phyloP scores from a whole-genome alignment of 2,888 invertebrate genomes.

The Candidula unifasciata region DNA sequence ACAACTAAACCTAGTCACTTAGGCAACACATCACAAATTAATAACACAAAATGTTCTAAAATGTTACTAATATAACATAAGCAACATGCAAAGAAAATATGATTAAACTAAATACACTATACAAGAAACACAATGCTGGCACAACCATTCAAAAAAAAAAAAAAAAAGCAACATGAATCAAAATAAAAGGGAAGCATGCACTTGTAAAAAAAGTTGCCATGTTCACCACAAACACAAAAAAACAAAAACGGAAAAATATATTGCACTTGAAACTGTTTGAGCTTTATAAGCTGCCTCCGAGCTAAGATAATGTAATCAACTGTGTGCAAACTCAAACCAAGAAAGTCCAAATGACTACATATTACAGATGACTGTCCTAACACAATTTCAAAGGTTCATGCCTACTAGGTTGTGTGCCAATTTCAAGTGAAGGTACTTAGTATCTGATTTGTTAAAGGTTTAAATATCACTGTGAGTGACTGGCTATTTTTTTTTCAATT shows the following conservation, averaged over 20 bases:
- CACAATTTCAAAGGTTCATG: background rate
- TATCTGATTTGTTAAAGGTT: no score
- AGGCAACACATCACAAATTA: no score
- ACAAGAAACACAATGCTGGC: background rate
- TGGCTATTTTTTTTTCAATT: no score
- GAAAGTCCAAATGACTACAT: no score
- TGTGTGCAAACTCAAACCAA: constrained; percentile 23
- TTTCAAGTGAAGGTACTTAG: no score
- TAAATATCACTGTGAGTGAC: no score
- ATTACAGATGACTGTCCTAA: no score
- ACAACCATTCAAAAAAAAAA: background rate
- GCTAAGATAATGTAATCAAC: constrained; percentile 26
- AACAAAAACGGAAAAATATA: constrained; percentile 16
- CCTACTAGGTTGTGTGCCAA: no score
- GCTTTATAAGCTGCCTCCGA: constrained; percentile 31
- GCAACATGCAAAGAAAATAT: background rate
- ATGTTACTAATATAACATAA: no score
- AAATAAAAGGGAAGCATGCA: background rate
- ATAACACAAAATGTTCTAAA: no score
- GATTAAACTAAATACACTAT: background rate
- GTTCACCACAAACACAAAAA: background rate
- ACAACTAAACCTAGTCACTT: no score
- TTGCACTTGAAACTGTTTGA: constrained; percentile 33
- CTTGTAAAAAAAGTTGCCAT: background rate
- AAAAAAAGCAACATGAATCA: background rate